phyloP scores from a whole-genome alignment of 2,113 vertebrate species.

The Megaptera novaeangliae region DNA sequence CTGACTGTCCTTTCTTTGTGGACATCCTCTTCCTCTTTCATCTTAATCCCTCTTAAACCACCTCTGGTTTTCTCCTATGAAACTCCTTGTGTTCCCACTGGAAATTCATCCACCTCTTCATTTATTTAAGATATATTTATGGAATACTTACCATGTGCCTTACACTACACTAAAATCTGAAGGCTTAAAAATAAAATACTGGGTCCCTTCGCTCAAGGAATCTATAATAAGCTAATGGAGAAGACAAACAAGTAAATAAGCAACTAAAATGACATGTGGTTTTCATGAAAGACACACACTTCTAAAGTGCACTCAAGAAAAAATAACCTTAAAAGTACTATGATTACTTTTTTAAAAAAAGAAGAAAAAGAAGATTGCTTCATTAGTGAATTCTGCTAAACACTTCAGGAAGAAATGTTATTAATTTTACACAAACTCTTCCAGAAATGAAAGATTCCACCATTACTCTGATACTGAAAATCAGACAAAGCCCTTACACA shows the following conservation, averaged over 20 bases:
- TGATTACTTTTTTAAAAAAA: not conserved
- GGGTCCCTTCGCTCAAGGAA: not conserved
- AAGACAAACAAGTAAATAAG: slow-evolving; percentile 36
- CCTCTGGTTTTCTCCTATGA: not conserved
- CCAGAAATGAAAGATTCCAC: not conserved
- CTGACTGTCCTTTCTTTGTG: not conserved
- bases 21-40: not conserved
- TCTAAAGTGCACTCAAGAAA: not conserved
- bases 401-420: not conserved
- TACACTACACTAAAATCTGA: not conserved
- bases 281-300: not conserved
- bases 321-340: not conserved
- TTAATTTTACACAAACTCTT: not conserved
- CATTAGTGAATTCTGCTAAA: not conserved
- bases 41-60: not conserved
- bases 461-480: not conserved
- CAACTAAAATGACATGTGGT: not conserved
- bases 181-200: not conserved
- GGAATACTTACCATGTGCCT: not conserved
- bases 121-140: not conserved
- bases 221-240: not conserved
- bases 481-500: not conserved
- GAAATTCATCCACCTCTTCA: not conserved
- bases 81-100: not conserved
- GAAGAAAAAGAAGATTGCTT: not conserved